These are phyloP conservation scores for Priocnemis perturbator DNA, from an alignment of 2,888 invertebrate species.

Conservation along the genomic window DNA sequence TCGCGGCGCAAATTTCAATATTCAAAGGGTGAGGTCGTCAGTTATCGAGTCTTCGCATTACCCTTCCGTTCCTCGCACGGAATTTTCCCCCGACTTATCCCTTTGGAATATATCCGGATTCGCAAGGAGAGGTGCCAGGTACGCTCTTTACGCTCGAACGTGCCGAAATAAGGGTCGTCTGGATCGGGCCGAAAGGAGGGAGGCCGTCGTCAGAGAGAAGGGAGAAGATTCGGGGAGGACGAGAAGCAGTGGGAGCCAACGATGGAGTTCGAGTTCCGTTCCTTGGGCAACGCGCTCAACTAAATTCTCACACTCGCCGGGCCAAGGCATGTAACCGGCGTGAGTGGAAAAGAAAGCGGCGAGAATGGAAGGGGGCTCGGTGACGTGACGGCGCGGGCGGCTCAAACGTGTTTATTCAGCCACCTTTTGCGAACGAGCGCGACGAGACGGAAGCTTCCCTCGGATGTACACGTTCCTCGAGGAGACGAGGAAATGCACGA, in stretches of 20 bases:
- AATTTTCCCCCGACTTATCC: conserved; percentile 34
- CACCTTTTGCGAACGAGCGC: conserved; percentile 25
- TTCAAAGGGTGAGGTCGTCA: no score
- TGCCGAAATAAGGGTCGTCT: conserved; percentile 62
- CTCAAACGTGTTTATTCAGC: conserved; percentile 30
- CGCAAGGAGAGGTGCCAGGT: conserved; percentile 22
- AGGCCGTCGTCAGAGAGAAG: no score
- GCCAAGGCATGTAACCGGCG: conserved; percentile 17
- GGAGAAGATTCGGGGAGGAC: conserved; percentile 16
- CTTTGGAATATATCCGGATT: conserved; percentile 18
- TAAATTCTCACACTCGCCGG: conserved; percentile 56
- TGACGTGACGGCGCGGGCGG: conserved; percentile 17
- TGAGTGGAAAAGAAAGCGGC: neutral
- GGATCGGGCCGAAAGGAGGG: conserved; percentile 10
- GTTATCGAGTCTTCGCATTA: neutral
- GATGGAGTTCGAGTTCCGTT: conserved; percentile 33
- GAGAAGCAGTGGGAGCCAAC: neutral
- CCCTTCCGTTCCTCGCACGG: conserved; percentile 24
- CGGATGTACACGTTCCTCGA: conserved; percentile 16
- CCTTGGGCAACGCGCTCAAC: conserved; percentile 53
- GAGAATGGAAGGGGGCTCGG: conserved; percentile 13
- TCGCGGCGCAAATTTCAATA: no score
- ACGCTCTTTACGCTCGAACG: conserved; percentile 60
- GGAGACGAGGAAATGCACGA: conserved; percentile 22
- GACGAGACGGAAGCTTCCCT: conserved; percentile 25